phyloP scores from a whole-genome alignment of 2,888 invertebrate species.

The Volucella inflata region DNA sequence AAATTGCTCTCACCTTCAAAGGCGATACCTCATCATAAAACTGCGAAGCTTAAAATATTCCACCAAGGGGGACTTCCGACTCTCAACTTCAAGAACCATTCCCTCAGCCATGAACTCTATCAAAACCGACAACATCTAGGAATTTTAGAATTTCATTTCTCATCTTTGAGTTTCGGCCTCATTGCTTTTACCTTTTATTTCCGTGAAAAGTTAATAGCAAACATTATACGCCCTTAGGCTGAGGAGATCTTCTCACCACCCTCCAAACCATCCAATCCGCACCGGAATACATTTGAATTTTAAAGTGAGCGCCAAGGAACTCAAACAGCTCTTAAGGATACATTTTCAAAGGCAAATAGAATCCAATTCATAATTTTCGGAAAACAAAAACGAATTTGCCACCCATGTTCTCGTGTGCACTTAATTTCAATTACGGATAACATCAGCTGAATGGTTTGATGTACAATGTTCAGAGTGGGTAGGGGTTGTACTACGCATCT shows the following conservation, averaged over 20 bases:
- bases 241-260: background rate
- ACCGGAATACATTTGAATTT: slow-evolving; percentile 38
- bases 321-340: slow-evolving; percentile 36
- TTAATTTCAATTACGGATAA: slow-evolving; percentile 73
- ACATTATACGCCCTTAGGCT: slow-evolving; percentile 32
- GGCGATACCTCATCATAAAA: no score
- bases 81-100: background rate
- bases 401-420: slow-evolving; percentile 66
- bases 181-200: slow-evolving; percentile 20
- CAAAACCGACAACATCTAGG: no score
- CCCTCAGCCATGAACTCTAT: no score
- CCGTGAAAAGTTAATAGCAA: slow-evolving; percentile 44
- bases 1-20: no score
- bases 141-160: background rate
- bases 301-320: slow-evolving; percentile 20
- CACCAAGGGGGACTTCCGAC: background rate
- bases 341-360: slow-evolving; percentile 56
- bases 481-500: no score
- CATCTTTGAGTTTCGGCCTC: slow-evolving; percentile 1
- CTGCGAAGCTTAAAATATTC: no score
- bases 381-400: slow-evolving; percentile 48
- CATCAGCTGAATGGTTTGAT: slow-evolving; percentile 43
- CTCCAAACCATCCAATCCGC: background rate
- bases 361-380: slow-evolving; percentile 69
- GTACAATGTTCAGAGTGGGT: background rate